Evolutionary conservation across 2,113 vertebrate species (phyloP), one percentile per base, ranked within the genome.

Genomic region (Choloepus hoffmanni): DNA sequence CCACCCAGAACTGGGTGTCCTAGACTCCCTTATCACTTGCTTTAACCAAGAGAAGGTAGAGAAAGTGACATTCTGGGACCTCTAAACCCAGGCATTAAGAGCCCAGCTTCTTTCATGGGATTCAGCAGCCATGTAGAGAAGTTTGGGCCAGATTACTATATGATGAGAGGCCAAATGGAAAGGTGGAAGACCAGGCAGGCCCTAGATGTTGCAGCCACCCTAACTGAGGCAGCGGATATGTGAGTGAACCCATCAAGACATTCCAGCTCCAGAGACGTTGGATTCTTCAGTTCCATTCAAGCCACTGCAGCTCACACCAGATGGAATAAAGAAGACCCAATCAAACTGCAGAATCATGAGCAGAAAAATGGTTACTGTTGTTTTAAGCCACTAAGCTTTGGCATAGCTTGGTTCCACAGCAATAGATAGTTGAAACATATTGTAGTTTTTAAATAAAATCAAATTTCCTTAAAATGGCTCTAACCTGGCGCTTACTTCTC

Each of bases 1-100:
- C 99, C 0, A 98, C 98, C 99, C 99, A 99, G 97, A 18, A 99
- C 96, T 99, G 98, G 0, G 98, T 99, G 98, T 99, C 99, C 1
- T 98, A 5, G 55, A 21, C 55, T 58, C 55, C 55, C 55, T 58
- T 58, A 58, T 58, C 55, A 58, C 55, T 58, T 19, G 55, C 48
- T 58, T 58, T 21, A 4, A 63, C 50, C 70, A 76, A 67, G 48
- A 79, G 70, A 90, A 92, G 30, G 23, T 79, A 5, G 10, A 77
- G 48, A 33, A 76, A 94, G 28, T 53, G 72, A 65, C 55, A 26
- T 87, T 88, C 58, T 81, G 77, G 67, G 58, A 86, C n/a, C 70
- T 68, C 40, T 68, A 68, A 65, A 55, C 53, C 63, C 45, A 65
- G 18, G 19, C 43, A 4, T 14, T 63, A 23, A 89, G 70, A 89